Base-by-base conservation (phyloP, 2,797 vertebrate genomes). In the Ataeniobius toweri region DNA sequence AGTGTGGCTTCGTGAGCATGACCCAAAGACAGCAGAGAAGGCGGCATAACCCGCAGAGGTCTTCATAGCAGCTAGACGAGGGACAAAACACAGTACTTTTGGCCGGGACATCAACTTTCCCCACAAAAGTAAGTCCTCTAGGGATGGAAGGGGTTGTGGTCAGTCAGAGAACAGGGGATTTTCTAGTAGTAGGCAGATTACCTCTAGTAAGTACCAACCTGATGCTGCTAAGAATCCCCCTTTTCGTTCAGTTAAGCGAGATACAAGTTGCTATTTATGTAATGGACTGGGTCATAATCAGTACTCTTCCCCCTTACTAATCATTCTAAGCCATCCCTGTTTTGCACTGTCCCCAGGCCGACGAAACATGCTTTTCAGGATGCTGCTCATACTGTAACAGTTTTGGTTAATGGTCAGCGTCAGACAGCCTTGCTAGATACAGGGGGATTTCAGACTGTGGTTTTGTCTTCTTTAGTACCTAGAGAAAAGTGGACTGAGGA, bases 351-450 rank as follows among this genome's bases (percentile, higher is more conserved):
- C 3, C 68, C 73, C 1, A 65, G 78, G 5, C 24, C 51, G 31
- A 39, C 26, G 2, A 65, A 10, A 28, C 8, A 53, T 5, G 16
- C 24, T 18, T 8, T 58, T 24, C 5, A 55, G 8, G 0, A 73
- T 12, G 61, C 5, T 10, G 36, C 2, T 6, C 18, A 6, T 24
- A 55, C 6, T 5, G 28, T 7, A 20, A 1, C 46, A 16, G 75
- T 69, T 24, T 6, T 78, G 7, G 24, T 73, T 22, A 80, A 20
- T 76, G 79, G 61, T 4, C 59, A 73, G 41, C 5, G 44, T 68
- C 16, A 28, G 5, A 67, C 53, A 12, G 51, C 63, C 26, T 67
- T 76, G 7, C 14, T 76, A 22, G 41, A 80, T 31, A 46, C 22
- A 0, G 67, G 28, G 18, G 10, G 76, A 3, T 78, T 55, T 63